Evolutionary conservation across 2,888 invertebrate species (phyloP).

Genomic region (Euphydryas editha): DNA sequence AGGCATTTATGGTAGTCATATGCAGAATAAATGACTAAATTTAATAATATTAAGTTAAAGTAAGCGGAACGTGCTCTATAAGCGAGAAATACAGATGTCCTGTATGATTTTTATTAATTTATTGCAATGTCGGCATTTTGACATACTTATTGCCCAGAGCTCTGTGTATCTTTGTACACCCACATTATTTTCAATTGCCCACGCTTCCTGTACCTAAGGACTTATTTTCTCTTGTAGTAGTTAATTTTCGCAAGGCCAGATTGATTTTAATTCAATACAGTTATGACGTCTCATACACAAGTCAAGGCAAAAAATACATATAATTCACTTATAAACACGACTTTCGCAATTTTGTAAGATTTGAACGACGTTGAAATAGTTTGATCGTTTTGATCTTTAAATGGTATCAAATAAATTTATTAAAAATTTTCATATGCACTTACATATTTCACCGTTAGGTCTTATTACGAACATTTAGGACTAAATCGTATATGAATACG

Average conservation of each 20-base stretch:
- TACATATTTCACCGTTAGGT: too few relatives aligned
- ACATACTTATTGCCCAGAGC: slow-evolving; percentile 41
- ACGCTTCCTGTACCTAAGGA: slow-evolving; percentile 45
- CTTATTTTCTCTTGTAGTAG: slow-evolving; percentile 33
- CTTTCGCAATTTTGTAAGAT: background rate
- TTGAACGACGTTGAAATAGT: background rate
- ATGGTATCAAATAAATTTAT: too few relatives aligned
- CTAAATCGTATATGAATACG: too few relatives aligned
- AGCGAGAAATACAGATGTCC: slow-evolving; percentile 24
- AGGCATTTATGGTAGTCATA: too few relatives aligned
- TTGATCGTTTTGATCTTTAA: background rate
- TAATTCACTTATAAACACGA: slow-evolving; percentile 1
- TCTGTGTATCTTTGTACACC: slow-evolving; percentile 35
- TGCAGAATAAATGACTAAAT: background rate
- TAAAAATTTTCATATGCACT: too few relatives aligned
- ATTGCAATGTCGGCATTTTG: slow-evolving; percentile 45
- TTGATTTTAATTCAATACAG: slow-evolving; percentile 28
- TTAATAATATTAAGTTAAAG: slow-evolving; percentile 19
- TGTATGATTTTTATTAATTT: slow-evolving; percentile 45
- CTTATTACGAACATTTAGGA: too few relatives aligned
- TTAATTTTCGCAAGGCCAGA: slow-evolving; percentile 41
- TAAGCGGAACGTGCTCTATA: slow-evolving; percentile 2
- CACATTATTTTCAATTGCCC: slow-evolving; percentile 46
- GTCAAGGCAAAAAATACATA: background rate
- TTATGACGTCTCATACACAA: background rate